Base-by-base conservation (phyloP, 2,888 invertebrate species). In the Anagyrus pseudococci region DNA sequence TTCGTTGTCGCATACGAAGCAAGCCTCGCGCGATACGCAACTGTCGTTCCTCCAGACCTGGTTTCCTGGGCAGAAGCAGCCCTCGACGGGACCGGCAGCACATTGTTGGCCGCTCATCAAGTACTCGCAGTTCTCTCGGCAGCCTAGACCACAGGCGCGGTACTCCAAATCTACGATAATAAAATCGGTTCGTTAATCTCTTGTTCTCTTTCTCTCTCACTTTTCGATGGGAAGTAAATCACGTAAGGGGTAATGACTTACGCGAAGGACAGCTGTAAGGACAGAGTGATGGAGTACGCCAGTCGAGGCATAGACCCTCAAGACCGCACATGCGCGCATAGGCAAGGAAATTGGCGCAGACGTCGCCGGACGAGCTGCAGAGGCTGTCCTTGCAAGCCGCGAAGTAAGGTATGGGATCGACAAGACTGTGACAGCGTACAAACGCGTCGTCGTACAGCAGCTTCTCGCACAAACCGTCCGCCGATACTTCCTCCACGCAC, bases 51-150 rank as follows among this genome's bases (percentile, higher is more conserved):
- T 85, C 67, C 89, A 83, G 0, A 91, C 88, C 84, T 88, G 73
- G 50, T 89, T 90, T 53, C 85, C 81, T 0, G 93, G 90, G 81
- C 96, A 96, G 85, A 90, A 92, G 80, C 96, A 96, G 1, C 94
- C 94, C 74, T 94, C 94, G 0, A 85, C 84, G 0, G 82, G 79
- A 13, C 78, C 80, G 4, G 79, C 77, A 25, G 77, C 73, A 66
- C 89, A 89, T 1, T 57, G 83, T 76, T 13, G 83, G 79, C 48
- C 6, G 3, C 6, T 10, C 25, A 85, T 84, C 49, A 86, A 77
- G 70, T 85, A 86, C 7, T 89, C 88, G 72, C 92, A 92, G 0
- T 89, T 89, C 48, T 84, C 80, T 41, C 86, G 85, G 71, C 90
- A 90, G 56, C 84, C 85, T 8, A 86, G 79, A 49, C 87, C 84